Evolutionary conservation across 2,113 vertebrate genomes (phyloP), one percentile per base, ranked within the genome.

Genomic region (Nematolebias whitei): DNA sequence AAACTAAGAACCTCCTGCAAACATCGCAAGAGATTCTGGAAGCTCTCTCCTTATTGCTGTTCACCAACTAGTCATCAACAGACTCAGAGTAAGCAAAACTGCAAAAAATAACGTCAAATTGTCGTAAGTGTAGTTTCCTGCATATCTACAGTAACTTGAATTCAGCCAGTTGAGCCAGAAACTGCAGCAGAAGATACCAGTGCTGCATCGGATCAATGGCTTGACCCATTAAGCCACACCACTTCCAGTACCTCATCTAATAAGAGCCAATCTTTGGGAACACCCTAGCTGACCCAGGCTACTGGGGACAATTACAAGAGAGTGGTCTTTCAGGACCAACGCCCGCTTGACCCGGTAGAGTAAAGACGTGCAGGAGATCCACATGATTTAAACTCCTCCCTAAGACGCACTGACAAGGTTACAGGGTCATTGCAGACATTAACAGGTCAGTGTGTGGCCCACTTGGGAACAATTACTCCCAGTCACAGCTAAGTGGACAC

Each of bases 401-500:
- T 92, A 94, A 95, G 89, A 96, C 88, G 94, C 94, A 94, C 95
- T 95, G 95, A 96, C 96, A 98, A 99, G 97, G 97, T 98, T 95
- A 96, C 78, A 82, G 93, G 96, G 97, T 97, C 96, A 96, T 89
- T 90, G 85, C 85, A 92, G 95, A 95, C 96, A 99, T 98, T 98
- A 98, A 95, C 94, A 95, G 97, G 97, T 98, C 96, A 98, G 95
- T 87, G 91, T 95, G 95, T 94, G 91, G 94, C 95, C 95, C 96
- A 95, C 96, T 98, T 95, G 96, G 96, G 97, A 98, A 96, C 96
- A 98, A 98, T 99, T 98, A 98, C 95, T 96, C 94, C 94, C 93
- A 93, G 97, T 96, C 96, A 96, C 93, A 94, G 96, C 96, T 98
- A 99, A 99, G 96, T 98, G 96, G 97, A 97, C 97, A 97, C 96